Evolutionary conservation across 2,888 invertebrate genomes (phyloP), one percentile per base, ranked within the genome.

Genomic region (Conops quadrifasciatus): DNA sequence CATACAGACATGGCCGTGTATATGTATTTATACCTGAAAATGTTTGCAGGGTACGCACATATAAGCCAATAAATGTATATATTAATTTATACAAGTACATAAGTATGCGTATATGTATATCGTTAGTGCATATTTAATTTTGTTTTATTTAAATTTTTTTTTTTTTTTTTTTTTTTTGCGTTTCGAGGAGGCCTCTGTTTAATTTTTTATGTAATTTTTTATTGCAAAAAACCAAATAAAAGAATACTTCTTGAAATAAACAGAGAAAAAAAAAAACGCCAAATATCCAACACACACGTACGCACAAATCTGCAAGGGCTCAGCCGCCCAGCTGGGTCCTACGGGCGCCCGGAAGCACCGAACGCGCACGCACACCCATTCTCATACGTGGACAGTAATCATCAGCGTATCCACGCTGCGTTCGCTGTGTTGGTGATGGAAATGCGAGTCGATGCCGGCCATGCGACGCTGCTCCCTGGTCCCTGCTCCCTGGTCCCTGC

Each of bases 201-300:
- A 43, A 43, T 62, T 43, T 62, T 60, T 45, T 62, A 11, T 62
- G 21, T 62, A 13, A 4, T 62, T 62, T 19, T 62, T 62, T 62
- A 19, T 43, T 62, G 36, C 19, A 19, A 62, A 26, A 15, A 56
- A 26, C 24, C 24, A 56, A 56, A 62, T 56, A 49, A 66, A 28
- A 36, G 53, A 47, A 21, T 11, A 64, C 15, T 26, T 26, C 49
- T 43, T 64, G 21, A 45, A n/a, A 75, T 53, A 15, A 74, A 36
- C 36, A 74, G n/a, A n/a, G n/a, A n/a, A n/a, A 68, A 76, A 72
- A 78, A 79, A 77, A 77, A 78, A 78, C 77, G 78, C 9, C 64
- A 49, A 62, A 62, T 28, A 26, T 28, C 28, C 19, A 21, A 67
- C 36, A 58, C 36, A 67, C 36, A 58, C 56, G 28, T 49, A 65